phyloP scores from a whole-genome alignment of 2,113 vertebrate species.

The Egretta garzetta region DNA sequence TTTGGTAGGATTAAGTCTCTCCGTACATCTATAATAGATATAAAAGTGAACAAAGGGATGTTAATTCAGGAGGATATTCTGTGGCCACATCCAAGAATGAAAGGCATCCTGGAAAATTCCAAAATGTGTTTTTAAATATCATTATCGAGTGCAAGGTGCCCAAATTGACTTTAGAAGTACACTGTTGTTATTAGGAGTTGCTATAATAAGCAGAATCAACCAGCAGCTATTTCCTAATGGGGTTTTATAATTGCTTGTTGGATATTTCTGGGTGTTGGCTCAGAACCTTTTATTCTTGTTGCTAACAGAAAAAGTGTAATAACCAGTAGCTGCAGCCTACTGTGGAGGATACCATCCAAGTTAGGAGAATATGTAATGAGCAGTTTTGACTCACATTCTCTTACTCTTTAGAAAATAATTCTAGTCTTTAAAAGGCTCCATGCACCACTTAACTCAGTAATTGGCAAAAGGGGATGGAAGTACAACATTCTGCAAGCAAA shows the following conservation, averaged over 20 bases:
- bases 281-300: conserved; percentile 55
- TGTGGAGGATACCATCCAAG: conserved; percentile 58
- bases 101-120: conserved; percentile 43
- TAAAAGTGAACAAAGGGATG: background rate
- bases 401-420: conserved; percentile 60
- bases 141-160: background rate
- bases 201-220: conserved; percentile 60
- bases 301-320: conserved; percentile 37
- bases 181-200: conserved; percentile 59
- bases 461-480: conserved; percentile 61
- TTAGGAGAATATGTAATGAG: conserved; percentile 64
- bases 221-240: conserved; percentile 58
- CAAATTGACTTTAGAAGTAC: conserved; percentile 43
- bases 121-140: conserved; percentile 45
- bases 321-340: conserved; percentile 46
- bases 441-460: conserved; percentile 65
- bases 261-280: conserved; percentile 52
- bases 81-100: background rate
- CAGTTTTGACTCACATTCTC: conserved; percentile 59
- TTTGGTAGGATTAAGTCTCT: background rate
- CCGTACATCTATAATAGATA: background rate
- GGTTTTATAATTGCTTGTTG: conserved; percentile 60
- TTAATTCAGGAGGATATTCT: conserved; percentile 6
- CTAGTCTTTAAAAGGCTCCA: conserved; percentile 61
- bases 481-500: conserved; percentile 39